Base-by-base conservation (phyloP, 2,797 vertebrate genomes). In the Menidia menidia region DNA sequence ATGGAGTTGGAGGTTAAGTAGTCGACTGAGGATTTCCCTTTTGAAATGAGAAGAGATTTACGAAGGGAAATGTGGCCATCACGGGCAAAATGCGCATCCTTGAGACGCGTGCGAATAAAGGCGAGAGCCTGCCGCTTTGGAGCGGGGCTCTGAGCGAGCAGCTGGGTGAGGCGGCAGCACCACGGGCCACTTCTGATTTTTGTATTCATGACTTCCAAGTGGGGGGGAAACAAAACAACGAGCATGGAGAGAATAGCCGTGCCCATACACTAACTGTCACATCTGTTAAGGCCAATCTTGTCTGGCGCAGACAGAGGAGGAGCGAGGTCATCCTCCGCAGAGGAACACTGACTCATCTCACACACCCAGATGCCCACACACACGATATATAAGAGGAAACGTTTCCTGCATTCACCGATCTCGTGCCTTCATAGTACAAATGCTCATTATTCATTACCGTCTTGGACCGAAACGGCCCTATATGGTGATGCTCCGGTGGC, bases 301-400 rank as follows among this genome's bases (percentile, higher is more conserved):
- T 85, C 77, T 82, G 25, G 39, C 60, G 54, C 65, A 79, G 73
- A 75, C 60, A 64, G 66, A 70, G 47, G 69, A 77, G 68, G 75
- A 89, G 82, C 64, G 71, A 89, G 91, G 91, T 92, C 89, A 87
- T 87, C 83, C 79, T 88, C 87, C 16, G 47, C 81, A 82, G 87
- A 51, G 82, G 68, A 76, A 72, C 70, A 87, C 81, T 78, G 85
- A 92, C 72, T 90, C 89, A 88, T 88, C 86, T 75, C 75, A 78
- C 75, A 78, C 86, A 66, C 89, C 80, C 85, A 80, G 83, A 64
- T 45, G 11, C 70, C 62, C 25, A 44, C 52, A 73, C 52, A 73
- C 64, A 64, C 47, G 57, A 60, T 65, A 47, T 30, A 33, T 64
- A 61, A 71, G 41, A 69, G 64, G 33, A 78, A 65, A 68, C 71